Conservation (phyloP, 2,113 vertebrate species). For the Hipposideros armiger region DNA sequence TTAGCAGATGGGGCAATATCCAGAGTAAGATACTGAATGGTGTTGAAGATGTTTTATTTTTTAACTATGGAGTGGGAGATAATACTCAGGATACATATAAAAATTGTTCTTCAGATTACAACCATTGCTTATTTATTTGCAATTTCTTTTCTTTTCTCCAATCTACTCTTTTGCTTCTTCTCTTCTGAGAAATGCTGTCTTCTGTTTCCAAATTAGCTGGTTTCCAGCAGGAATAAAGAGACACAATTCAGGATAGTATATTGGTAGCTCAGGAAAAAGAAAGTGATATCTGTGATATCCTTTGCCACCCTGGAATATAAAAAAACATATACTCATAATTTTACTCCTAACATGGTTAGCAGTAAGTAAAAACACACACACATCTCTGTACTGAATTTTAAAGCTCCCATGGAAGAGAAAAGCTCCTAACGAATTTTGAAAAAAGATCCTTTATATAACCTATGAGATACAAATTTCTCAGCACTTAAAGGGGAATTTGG, state of each 20-base stretch:
- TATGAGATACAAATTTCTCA: not conserved
- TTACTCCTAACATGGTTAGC: not conserved
- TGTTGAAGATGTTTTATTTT: not conserved
- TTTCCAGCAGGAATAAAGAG: not conserved
- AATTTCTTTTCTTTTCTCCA: not conserved
- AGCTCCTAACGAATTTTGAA: not conserved
- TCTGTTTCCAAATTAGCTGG: not conserved
- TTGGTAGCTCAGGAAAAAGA: not conserved
- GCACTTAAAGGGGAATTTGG: not conserved
- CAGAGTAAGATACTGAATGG: not conserved
- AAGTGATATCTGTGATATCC: not conserved
- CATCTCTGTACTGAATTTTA: not conserved
- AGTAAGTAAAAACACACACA: not conserved
- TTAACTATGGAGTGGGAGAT: not conserved
- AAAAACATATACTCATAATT: not conserved
- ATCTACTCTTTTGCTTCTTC: not conserved
- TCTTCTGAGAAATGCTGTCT: not conserved
- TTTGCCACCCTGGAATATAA: not conserved
- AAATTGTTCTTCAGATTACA: not conserved
- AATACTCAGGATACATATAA: not conserved
- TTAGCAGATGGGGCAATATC: not conserved
- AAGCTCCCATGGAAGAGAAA: not conserved
- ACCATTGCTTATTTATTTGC: not conserved
- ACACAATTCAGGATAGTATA: not conserved
- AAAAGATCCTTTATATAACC: not conserved